These are phyloP conservation scores for Synanthedon myopaeformis DNA, from an alignment of 2,888 invertebrate genomes.

Conservation along the genomic window DNA sequence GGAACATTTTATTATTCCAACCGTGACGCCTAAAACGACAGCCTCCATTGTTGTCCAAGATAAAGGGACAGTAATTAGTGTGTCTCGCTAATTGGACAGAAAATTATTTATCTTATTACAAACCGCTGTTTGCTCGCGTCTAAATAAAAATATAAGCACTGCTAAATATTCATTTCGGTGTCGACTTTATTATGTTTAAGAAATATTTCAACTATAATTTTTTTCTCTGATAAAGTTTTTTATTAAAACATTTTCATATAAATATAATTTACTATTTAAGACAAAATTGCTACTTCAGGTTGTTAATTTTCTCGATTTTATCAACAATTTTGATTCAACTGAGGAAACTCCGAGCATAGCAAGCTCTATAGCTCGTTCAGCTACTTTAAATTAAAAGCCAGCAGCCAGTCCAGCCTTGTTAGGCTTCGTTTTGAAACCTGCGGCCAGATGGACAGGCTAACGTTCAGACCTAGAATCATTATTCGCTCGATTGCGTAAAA, in stretches of 20 bases:
- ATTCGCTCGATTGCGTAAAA: too few species aligned
- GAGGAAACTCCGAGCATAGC: too few species aligned
- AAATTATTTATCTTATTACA: slow-evolving; percentile 17
- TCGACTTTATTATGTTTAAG: neutral
- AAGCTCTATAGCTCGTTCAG: too few species aligned
- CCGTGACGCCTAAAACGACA: neutral
- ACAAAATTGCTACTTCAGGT: too few species aligned
- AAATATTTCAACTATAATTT: neutral
- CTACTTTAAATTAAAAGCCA: too few species aligned
- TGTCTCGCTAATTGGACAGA: slow-evolving; percentile 17
- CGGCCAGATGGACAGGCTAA: too few species aligned
- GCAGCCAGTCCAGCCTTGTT: too few species aligned
- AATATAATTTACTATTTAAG: neutral
- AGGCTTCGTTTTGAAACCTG: too few species aligned
- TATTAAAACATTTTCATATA: neutral
- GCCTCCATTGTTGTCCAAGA: slow-evolving; percentile 10
- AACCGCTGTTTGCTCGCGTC: slow-evolving; percentile 13
- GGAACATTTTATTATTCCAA: neutral
- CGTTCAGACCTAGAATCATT: too few species aligned
- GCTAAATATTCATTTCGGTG: slow-evolving; percentile 7
- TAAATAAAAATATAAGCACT: slow-evolving; percentile 3
- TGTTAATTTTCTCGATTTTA: too few species aligned
- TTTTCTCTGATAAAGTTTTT: neutral
- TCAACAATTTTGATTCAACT: too few species aligned
- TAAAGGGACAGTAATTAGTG: slow-evolving; percentile 18